Evolutionary conservation across 2,113 vertebrate species (phyloP).

Genomic region (Gobiocypris rarus): DNA sequence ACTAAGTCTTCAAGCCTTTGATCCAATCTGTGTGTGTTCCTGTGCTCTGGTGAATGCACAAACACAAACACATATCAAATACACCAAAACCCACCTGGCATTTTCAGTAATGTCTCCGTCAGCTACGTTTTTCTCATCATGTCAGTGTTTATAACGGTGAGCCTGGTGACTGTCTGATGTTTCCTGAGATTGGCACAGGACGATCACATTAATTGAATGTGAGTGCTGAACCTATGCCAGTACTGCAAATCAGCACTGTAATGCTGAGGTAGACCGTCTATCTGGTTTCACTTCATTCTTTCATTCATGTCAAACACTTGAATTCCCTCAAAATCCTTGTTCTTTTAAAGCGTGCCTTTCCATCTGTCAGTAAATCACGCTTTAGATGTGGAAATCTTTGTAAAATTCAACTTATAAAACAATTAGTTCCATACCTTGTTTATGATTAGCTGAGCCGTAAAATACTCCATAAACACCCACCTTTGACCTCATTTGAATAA

Average conservation of each 20-base stretch:
- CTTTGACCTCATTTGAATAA: too few species aligned
- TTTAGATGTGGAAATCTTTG: too few species aligned
- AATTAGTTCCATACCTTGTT: too few species aligned
- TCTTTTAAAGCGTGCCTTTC: too few species aligned
- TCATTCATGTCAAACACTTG: slow-evolving; percentile 33
- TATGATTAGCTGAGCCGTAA: too few species aligned
- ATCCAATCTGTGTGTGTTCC: not conserved
- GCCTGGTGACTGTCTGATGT: not conserved
- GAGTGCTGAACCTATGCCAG: slow-evolving; percentile 61
- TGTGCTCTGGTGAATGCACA: not conserved
- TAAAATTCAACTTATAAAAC: too few species aligned
- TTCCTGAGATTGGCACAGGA: slow-evolving; percentile 55
- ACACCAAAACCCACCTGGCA: not conserved
- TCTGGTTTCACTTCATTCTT: slow-evolving; percentile 38
- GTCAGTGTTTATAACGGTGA: not conserved
- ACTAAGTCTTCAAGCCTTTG: not conserved
- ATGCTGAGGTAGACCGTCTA: not conserved
- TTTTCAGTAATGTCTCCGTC: not conserved
- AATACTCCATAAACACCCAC: too few species aligned
- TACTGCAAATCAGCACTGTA: slow-evolving; percentile 25
- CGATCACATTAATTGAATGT: slow-evolving; percentile 69
- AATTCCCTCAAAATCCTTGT: too few species aligned
- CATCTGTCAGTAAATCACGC: too few species aligned
- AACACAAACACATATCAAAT: not conserved
- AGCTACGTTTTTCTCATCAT: not conserved